phyloP scores from a whole-genome alignment of 2,113 vertebrate genomes.

The Trogon surrucura region DNA sequence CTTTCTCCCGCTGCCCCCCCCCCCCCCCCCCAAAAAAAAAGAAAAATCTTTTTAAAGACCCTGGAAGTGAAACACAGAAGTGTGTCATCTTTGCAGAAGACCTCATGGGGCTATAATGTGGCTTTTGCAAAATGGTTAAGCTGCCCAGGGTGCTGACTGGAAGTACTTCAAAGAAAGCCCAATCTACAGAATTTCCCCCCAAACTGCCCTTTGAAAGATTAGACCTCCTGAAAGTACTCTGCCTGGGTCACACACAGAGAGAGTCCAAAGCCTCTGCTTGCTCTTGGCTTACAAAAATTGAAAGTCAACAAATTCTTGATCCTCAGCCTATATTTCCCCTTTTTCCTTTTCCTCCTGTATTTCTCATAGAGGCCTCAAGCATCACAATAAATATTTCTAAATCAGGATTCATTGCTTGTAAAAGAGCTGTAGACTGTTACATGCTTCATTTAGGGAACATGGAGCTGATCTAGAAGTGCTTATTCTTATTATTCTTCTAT shows the following conservation, averaged over 20 bases:
- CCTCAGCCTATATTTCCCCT: not conserved
- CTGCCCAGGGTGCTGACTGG: not conserved
- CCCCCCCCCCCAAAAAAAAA: too few relatives aligned
- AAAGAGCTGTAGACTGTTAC: not conserved
- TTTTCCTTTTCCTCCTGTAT: not conserved
- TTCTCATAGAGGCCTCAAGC: not conserved
- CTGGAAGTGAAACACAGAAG: not conserved
- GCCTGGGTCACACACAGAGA: not conserved
- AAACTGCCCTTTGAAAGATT: constrained; percentile 16
- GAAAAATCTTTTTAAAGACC: not conserved
- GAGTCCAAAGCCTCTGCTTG: not conserved
- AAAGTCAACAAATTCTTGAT: constrained; percentile 25
- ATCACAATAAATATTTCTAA: not conserved
- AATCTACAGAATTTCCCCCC: not conserved
- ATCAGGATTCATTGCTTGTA: not conserved
- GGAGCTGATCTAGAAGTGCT: not conserved
- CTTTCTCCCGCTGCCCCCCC: not conserved
- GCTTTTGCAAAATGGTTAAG: not conserved
- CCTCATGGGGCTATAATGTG: not conserved
- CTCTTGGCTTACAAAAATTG: not conserved
- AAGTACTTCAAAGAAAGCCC: constrained; percentile 6
- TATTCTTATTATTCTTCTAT: not conserved
- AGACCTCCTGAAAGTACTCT: not conserved
- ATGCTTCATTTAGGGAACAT: not conserved
- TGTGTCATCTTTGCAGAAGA: not conserved